These are phyloP conservation scores for Neoseiulus cucumeris DNA, from an alignment of 1,140 invertebrate genomes.

Conservation along the genomic window DNA sequence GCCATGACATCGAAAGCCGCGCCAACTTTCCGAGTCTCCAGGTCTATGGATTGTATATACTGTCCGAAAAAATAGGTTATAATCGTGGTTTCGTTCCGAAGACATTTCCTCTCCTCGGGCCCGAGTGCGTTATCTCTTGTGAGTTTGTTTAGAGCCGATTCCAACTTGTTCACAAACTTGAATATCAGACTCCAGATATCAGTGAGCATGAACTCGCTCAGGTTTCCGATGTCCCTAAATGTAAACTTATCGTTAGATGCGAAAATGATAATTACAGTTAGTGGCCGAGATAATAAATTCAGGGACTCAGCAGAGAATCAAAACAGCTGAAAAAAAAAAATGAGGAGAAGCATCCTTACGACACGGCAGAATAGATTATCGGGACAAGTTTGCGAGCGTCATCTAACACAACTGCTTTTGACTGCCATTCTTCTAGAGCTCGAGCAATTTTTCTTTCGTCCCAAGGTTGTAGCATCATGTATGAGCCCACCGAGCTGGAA, in stretches of 20 bases:
- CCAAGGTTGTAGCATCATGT: constrained; percentile 3
- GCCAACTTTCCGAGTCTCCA: background rate
- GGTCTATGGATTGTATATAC: background rate
- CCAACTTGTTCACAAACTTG: constrained; percentile 3
- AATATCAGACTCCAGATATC: background rate
- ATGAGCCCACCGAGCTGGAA: background rate
- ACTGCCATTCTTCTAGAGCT: background rate
- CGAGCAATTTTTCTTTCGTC: background rate
- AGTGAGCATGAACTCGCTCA: constrained; percentile 9
- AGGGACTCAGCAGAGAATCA: background rate
- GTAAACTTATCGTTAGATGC: background rate
- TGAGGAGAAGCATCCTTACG: background rate
- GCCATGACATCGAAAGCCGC: background rate
- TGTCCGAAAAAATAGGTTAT: constrained; percentile 2
- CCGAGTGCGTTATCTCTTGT: background rate
- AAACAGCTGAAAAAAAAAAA: background rate
- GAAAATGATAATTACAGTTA: background rate
- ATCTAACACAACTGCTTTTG: background rate
- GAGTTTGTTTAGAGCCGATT: background rate
- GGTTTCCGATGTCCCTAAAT: background rate
- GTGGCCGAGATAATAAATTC: background rate
- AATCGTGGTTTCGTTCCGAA: background rate
- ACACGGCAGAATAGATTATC: background rate
- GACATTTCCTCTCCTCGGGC: background rate
- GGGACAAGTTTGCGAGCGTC: background rate